Base-by-base conservation (phyloP, 2,888 invertebrate species). In the Oligia strigilis region DNA sequence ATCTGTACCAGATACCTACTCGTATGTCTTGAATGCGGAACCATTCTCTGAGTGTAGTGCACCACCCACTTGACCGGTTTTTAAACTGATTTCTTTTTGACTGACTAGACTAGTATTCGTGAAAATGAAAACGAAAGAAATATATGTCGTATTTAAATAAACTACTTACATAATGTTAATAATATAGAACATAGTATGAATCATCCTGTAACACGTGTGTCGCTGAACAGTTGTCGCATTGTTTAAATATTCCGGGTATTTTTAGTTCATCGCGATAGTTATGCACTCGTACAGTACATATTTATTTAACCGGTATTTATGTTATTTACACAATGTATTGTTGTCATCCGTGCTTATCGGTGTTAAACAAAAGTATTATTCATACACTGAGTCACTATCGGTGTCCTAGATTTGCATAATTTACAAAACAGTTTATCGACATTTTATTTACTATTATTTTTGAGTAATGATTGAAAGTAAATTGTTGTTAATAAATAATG, bases 341-440 rank as follows among this genome's bases (percentile, higher is more conserved):
- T 64, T 71, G 17, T 73, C 62, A 71, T 73, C 6, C 36, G 4
- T 43, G 73, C 71, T 84, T 85, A 85, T 84, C 77, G 72, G 40
- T 23, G 43, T 58, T 49, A 58, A 60, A 85, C 49, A 43, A 75
- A 70, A 64, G 62, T 65, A 69, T 81, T 72, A 66, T 75, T 75
- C 58, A 76, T 72, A 60, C 1, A 69, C 62, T 43, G 60, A 66
- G 29, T 43, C 55, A 83, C 43, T 72, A 58, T 60, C n/a, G 14
- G 36, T 58, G 23, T 55, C 29, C 29, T 0, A 29, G 3, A 70
- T 80, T 71, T 58, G 46, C 72, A 69, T 75, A 85, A 36, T 55
- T 70, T n/a, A 40, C 46, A 40, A 60, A 43, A 60, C 4, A 58
- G 19, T 19, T 58, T 40, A 64, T 46, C 17, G 46, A 46, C 14